Evolutionary conservation across 2,797 vertebrate species (phyloP).

Genomic region (Oreortyx pictus): DNA sequence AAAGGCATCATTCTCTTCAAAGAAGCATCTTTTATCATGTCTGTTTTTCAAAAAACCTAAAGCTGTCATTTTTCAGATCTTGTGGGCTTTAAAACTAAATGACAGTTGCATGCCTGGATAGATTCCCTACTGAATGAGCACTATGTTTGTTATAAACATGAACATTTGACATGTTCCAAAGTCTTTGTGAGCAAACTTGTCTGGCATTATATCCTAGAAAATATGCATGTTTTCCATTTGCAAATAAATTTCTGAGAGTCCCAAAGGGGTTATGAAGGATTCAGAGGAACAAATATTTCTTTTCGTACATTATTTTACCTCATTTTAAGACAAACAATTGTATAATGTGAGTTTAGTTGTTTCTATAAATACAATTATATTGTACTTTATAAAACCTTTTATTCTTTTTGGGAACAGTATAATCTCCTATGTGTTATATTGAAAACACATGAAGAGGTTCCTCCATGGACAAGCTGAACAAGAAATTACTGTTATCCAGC

Average conservation of each 20-base stretch:
- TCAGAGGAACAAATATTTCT: slow-evolving; percentile 48
- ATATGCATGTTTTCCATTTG: slow-evolving; percentile 67
- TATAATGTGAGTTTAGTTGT: slow-evolving; percentile 43
- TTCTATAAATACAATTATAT: slow-evolving; percentile 72
- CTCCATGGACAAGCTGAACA: slow-evolving; percentile 32
- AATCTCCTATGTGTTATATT: slow-evolving; percentile 48
- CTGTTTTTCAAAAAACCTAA: background rate
- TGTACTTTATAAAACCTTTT: slow-evolving; percentile 65
- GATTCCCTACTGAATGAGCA: slow-evolving; percentile 39
- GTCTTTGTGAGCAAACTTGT: slow-evolving; percentile 69
- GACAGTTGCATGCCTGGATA: slow-evolving; percentile 45
- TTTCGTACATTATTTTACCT: slow-evolving; percentile 48
- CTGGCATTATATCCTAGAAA: slow-evolving; percentile 56
- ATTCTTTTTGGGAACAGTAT: slow-evolving; percentile 48
- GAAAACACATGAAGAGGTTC: slow-evolving; percentile 57
- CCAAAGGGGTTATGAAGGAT: slow-evolving; percentile 60
- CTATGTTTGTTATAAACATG: slow-evolving; percentile 56
- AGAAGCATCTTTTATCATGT: background rate
- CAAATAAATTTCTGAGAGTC: slow-evolving; percentile 56
- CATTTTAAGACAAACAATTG: background rate
- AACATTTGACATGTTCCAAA: slow-evolving; percentile 55
- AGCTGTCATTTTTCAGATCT: slow-evolving; percentile 18
- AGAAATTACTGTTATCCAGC: slow-evolving; percentile 47
- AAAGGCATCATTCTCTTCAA: background rate
- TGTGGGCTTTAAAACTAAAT: slow-evolving; percentile 45